These are phyloP conservation scores for Tragelaphus strepsiceros DNA, from an alignment of 2,113 vertebrate genomes.

Conservation along the genomic window DNA sequence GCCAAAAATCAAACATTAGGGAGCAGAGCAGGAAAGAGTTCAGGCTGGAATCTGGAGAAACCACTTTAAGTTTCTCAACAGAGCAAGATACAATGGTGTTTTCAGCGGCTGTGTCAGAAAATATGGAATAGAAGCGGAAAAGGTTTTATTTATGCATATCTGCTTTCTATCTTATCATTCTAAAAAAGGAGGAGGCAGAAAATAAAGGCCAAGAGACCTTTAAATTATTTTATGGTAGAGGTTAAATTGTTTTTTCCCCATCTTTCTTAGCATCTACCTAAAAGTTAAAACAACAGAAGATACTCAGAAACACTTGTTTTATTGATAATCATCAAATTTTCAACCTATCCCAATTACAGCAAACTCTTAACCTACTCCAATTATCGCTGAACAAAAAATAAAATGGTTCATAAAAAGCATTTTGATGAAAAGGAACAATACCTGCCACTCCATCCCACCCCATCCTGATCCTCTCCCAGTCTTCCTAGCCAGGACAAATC, in stretches of 20 bases:
- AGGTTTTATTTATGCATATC: background rate
- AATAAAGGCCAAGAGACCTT: background rate
- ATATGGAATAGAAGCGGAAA: background rate
- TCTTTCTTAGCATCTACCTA: background rate
- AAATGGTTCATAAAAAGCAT: background rate
- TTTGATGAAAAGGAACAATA: background rate
- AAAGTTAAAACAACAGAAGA: background rate
- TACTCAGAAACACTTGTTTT: background rate
- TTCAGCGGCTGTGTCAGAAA: background rate
- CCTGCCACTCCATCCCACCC: too few relatives aligned
- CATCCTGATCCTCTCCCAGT: background rate
- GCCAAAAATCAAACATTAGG: background rate
- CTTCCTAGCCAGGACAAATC: background rate
- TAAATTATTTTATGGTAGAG: background rate
- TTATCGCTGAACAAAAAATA: background rate
- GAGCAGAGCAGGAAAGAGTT: background rate
- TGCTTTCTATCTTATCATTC: background rate
- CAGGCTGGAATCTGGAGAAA: background rate
- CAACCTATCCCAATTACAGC: background rate
- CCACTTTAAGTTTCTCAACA: constrained; percentile 9
- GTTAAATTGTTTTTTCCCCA: background rate
- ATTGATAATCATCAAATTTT: background rate
- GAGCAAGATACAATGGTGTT: background rate
- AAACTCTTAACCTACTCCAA: background rate
- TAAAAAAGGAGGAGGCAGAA: background rate